Base-by-base conservation (phyloP, 2,113 vertebrate species). In the Mesitornis unicolor region DNA sequence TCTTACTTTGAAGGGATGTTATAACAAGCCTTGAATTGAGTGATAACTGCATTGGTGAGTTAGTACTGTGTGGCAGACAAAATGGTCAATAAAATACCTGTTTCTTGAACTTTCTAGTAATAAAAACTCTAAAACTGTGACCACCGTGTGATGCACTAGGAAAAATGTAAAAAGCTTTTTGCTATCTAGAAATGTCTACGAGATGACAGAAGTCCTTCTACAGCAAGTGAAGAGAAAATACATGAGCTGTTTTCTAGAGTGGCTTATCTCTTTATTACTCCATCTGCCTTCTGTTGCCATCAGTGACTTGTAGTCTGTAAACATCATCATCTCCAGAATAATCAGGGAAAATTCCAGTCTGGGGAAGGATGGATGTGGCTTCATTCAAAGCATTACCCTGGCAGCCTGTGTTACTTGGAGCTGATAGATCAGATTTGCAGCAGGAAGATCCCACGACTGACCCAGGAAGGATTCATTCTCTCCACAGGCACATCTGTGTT, bases 331-430 rank as follows among this genome's bases (percentile, higher is more conserved):
- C 35, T 35, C 68, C 63, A 57, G 45, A 20, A 11, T 3, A 36
- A n/a, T 11, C 9, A 8, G n/a, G 71, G 57, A 2, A 81, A 80
- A 60, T 2, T 0, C 1, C 2, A 0, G 9, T 16, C 16, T 7
- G 40, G 73, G 54, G 35, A 45, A 59, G 63, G 16, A 64, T 17
- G 71, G 54, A 63, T 6, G 60, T 61, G 60, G 36, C 82, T 82
- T 16, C 31, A 8, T 14, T 17, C 31, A 6, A 8, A 85, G 74
- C 82, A 43, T 13, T 54, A 4, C 64, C 13, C 42, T 28, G 50
- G 47, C 59, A 83, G 26, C 43, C 61, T 59, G 16, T 6, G 60
- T 19, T 45, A 18, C 75, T 29, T 19, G 11, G 64, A 57, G 81
- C 2, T 61, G 84, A 2, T 1, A 26, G 79, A 4, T 21, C 83